Percentiles rank a stretch among this genome's conserved stretches.
phyloP scores from a whole-genome alignment of 2,113 vertebrate genomes.

The Rattus rattus region DNA sequence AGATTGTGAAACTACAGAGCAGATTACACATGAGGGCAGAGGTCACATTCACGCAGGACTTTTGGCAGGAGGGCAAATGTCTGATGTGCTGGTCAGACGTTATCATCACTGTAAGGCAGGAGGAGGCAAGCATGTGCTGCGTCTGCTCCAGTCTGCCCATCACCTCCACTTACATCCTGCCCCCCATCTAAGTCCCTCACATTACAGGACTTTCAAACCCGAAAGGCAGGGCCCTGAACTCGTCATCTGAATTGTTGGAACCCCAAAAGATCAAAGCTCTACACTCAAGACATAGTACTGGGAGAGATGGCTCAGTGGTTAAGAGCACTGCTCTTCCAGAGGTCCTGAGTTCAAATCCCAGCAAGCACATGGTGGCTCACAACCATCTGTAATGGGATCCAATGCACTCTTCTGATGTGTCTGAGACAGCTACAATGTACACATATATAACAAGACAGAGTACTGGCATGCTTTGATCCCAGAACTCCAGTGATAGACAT shows the following conservation, averaged over 20 bases:
- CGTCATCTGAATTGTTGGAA: background rate
- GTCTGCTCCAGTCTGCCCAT: background rate
- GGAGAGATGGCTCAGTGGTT: too few relatives aligned
- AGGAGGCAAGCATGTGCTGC: background rate
- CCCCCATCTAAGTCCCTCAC: background rate
- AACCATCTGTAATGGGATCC: too few relatives aligned
- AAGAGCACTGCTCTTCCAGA: too few relatives aligned
- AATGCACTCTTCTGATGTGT: too few relatives aligned
- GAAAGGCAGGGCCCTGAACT: background rate
- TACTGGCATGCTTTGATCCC: background rate
- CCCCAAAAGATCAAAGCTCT: background rate
- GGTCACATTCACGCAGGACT: background rate
- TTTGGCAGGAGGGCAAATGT: background rate
- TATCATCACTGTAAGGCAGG: slow-evolving; percentile 39
- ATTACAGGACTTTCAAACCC: background rate
- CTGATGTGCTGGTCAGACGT: background rate
- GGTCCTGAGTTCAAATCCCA: too few relatives aligned
- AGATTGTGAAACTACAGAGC: slow-evolving; percentile 48
- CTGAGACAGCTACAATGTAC: too few relatives aligned
- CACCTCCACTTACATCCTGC: background rate
- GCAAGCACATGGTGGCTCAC: too few relatives aligned
- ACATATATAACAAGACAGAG: background rate
- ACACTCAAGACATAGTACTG: background rate
- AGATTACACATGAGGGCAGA: slow-evolving; percentile 69
- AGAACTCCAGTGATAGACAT: background rate